phyloP scores from a whole-genome alignment of 2,888 invertebrate genomes.

The Cactoblastis cactorum region DNA sequence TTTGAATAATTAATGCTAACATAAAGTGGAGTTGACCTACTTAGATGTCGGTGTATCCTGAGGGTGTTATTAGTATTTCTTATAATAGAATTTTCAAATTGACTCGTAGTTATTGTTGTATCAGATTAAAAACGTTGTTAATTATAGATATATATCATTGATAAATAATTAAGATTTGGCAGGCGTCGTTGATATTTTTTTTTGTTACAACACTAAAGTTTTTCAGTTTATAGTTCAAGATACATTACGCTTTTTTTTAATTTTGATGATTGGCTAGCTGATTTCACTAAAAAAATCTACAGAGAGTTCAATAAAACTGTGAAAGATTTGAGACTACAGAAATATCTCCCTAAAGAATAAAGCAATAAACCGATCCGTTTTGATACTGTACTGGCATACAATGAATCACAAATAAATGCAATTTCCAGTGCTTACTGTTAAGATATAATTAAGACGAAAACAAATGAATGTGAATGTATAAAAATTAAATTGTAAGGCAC shows the following conservation, averaged over 20 bases:
- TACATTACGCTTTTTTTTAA: background rate
- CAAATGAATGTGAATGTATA: slow-evolving; percentile 44
- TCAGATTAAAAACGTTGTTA: slow-evolving; percentile 26
- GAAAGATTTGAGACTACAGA: slow-evolving; percentile 20
- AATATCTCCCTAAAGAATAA: slow-evolving; percentile 35
- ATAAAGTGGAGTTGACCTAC: slow-evolving; percentile 25
- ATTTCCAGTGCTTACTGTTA: slow-evolving; percentile 56
- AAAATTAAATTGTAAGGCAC: slow-evolving; percentile 78
- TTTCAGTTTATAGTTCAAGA: slow-evolving; percentile 1
- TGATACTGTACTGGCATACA: slow-evolving; percentile 50
- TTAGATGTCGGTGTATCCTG: slow-evolving; percentile 36
- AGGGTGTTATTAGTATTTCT: slow-evolving; percentile 27
- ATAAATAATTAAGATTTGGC: slow-evolving; percentile 12
- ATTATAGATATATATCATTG: slow-evolving; percentile 23
- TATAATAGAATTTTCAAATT: slow-evolving; percentile 46
- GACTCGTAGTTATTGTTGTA: slow-evolving; percentile 56
- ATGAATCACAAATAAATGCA: slow-evolving; percentile 67
- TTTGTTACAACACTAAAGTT: slow-evolving; percentile 13
- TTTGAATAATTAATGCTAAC: slow-evolving; percentile 27
- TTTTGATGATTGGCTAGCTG: background rate
- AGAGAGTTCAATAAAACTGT: background rate
- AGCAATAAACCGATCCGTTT: slow-evolving; percentile 41
- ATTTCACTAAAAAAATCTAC: background rate
- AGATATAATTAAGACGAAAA: slow-evolving; percentile 42
- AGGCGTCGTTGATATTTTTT: slow-evolving; percentile 4